Evolutionary conservation across 2,888 invertebrate genomes (phyloP), one percentile per base, ranked within the genome.

Genomic region (Erpobdella octoculata): DNA sequence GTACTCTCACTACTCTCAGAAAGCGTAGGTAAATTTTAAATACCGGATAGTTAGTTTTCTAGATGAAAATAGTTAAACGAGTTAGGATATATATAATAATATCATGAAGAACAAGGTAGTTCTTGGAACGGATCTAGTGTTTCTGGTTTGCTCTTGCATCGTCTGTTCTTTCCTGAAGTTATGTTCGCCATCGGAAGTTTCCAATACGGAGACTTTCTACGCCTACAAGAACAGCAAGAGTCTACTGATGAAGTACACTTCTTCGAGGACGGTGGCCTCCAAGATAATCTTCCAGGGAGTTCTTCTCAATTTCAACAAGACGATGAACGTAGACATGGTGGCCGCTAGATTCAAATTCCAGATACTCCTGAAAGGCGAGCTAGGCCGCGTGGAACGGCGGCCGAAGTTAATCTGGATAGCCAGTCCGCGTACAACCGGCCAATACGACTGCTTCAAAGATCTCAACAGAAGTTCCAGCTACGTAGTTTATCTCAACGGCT

Each of bases 401-500:
- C 62, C 62, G 21, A 62, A 62, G 33, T 28, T n/a, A 5, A 62
- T 62, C 31, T 62, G 62, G 62, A 35, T 62, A n/a, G 35, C 35
- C 62, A 33, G 62, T n/a, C 31, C 28, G 18, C n/a, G 21, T 62
- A n/a, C 33, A 35, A 33, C 28, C 31, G n/a, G 33, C 25, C 33
- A 31, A 62, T 62, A 33, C 62, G 35, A 62, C 33, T 62, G 62
- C 35, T 62, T 62, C 31, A 33, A 33, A 62, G 35, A 62, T 18
- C 35, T 62, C 31, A 62, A n/a, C 8, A 62, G 33, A 35, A n/a
- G n/a, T 5, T 2, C 35, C n/a, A 35, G 33, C 33, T 62, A 62
- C 62, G 62, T 62, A 5, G 62, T 62, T 35, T 62, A 62, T 35
- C 31, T 62, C 31, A 62, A 62, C 35, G 62, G 62, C 35, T 28